A percentile compares a stretch with the other conserved stretches of the same genome.
These are phyloP conservation scores for Urechis unicinctus DNA, from an alignment of 2,888 invertebrate species.

Conservation along the genomic window DNA sequence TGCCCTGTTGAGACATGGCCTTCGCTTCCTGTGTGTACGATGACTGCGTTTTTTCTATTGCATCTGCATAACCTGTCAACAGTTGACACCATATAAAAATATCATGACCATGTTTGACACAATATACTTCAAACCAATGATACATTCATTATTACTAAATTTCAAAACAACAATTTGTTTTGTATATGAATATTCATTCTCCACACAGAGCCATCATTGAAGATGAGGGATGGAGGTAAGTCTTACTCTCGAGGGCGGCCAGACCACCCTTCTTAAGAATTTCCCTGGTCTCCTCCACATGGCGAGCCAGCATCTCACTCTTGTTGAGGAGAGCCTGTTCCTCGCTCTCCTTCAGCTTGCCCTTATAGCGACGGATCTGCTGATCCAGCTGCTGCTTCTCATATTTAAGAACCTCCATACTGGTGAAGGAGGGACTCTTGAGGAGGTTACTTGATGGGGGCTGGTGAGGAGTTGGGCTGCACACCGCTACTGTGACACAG, in stretches of 20 bases:
- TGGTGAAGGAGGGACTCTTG: conserved; percentile 14
- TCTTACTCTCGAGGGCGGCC: conserved; percentile 32
- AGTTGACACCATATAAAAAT: background rate
- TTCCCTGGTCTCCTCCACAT: conserved; percentile 33
- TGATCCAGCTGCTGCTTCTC: conserved; percentile 45
- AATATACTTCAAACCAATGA: too few relatives aligned
- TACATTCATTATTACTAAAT: too few relatives aligned
- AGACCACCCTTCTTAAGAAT: conserved; percentile 32
- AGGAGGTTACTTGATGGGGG: too few relatives aligned
- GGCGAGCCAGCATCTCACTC: conserved; percentile 36
- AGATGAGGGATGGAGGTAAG: too few relatives aligned
- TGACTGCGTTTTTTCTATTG: conserved; percentile 28
- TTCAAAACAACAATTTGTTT: too few relatives aligned
- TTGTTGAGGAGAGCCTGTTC: conserved; percentile 32
- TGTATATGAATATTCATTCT: too few relatives aligned
- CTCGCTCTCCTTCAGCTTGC: conserved; percentile 34
- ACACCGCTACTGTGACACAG: too few relatives aligned
- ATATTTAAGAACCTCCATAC: conserved; percentile 46
- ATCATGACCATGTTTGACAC: background rate
- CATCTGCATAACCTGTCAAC: conserved; percentile 32
- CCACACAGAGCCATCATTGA: too few relatives aligned
- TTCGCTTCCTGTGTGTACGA: conserved; percentile 36
- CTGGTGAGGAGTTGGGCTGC: too few relatives aligned
- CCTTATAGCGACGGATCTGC: conserved; percentile 39
- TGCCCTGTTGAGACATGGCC: conserved; percentile 33